Base-by-base conservation (phyloP, 2,888 invertebrate species). In the Acronicta psi region DNA sequence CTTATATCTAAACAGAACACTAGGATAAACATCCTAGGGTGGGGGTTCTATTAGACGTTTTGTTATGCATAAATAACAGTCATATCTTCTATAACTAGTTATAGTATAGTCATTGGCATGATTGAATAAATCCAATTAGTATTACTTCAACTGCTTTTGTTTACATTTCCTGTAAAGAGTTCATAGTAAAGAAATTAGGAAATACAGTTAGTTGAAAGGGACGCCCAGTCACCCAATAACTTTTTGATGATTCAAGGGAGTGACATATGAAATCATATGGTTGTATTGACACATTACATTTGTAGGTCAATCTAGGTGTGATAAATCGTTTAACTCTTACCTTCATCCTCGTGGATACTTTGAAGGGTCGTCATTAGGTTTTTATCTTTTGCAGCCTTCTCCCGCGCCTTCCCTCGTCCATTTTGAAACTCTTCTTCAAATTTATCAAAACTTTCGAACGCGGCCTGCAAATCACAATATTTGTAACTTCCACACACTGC, bases 261-360 rank as follows among this genome's bases (percentile, higher is more conserved):
- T 29, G 29, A 11, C 4, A 29, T 11, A 23, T 1, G 6, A 34
- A 34, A 31, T 4, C 34, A n/a, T 34, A 34, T 34, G 34, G 13
- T n/a, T n/a, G 7, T n/a, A n/a, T 29, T 23, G 10, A 31, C 13
- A 2, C 13, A 41, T 16, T 31, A 9, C 0, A 2, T 5, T 11
- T 10, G 2, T 18, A 0, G 8, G 10, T 18, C 14, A 37, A 31
- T 11, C 20, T 23, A 29, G 2, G 25, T 29, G 3, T 29, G 10
- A 29, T 29, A 29, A 10, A 29, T 29, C 29, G 10, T 17, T 14
- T 51, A 29, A 49, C 16, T 36, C 67, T 75, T 83, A 91, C 93
- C 88, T 70, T 90, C 93, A 54, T 90, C 90, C 69, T 93, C 93
- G 52, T 87, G 76, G 54, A 94, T 93, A 69, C 91, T 90, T 70